phyloP scores from a whole-genome alignment of 2,113 vertebrate genomes.

The Aegithalos caudatus region DNA sequence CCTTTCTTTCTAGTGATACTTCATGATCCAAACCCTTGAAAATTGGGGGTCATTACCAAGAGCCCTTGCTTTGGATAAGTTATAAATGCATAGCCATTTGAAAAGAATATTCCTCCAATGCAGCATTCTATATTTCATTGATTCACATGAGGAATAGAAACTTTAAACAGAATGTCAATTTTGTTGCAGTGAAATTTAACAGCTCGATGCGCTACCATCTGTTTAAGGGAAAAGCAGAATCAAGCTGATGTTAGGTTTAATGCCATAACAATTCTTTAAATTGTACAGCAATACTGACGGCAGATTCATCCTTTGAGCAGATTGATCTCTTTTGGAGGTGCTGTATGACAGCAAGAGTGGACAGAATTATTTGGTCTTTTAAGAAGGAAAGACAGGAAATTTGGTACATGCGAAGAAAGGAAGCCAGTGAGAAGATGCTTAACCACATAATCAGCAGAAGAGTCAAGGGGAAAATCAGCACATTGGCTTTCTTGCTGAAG shows the following conservation, averaged over 20 bases:
- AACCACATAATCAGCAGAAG: background rate
- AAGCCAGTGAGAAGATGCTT: background rate
- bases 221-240: background rate
- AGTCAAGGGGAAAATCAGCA: background rate
- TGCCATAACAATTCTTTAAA: background rate
- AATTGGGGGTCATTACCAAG: background rate
- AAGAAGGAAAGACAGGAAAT: background rate
- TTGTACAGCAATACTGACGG: background rate
- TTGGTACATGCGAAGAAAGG: background rate
- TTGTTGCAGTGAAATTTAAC: conserved; percentile 10
- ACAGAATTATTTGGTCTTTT: background rate
- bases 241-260: background rate
- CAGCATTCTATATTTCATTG: background rate
- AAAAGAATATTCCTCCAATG: background rate
- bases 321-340: background rate
- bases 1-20: background rate
- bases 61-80: background rate
- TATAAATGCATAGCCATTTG: background rate
- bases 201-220: conserved; percentile 1
- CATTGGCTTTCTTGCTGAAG: background rate
- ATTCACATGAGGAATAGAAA: background rate
- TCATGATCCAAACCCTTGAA: background rate
- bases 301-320: background rate
- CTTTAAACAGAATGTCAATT: background rate
- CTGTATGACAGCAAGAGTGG: background rate